A percentile compares a stretch with the other conserved stretches of the same genome.
Conservation (phyloP, 2,888 invertebrate species). For the Yponomeuta malinellus region DNA sequence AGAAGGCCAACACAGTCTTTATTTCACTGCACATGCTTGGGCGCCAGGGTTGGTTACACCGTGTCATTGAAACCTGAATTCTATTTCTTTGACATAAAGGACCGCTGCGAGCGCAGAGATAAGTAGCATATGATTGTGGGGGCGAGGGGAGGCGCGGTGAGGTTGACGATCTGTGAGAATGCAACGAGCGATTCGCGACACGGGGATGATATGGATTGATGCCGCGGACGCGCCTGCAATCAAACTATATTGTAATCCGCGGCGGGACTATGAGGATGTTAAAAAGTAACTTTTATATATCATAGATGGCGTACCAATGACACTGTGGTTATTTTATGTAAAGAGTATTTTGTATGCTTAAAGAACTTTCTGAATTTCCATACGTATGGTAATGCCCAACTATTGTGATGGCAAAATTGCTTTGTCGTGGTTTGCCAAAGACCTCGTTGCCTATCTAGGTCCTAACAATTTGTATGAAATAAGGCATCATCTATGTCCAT, state of each 20-base stretch:
- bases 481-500: too few relatives aligned
- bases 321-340: too few relatives aligned
- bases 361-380: too few relatives aligned
- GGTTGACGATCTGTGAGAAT: constrained; percentile 69
- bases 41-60: background rate
- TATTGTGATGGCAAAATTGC: too few relatives aligned
- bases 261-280: too few relatives aligned
- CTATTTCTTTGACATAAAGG: background rate
- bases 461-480: too few relatives aligned
- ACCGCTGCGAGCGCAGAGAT: background rate
- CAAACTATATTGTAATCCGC: background rate
- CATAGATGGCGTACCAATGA: background rate
- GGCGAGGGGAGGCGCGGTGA: constrained; percentile 39
- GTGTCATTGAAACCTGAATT: constrained; percentile 9
- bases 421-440: too few relatives aligned
- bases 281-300: background rate
- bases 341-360: too few relatives aligned
- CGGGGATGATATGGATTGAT: constrained; percentile 53
- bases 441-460: too few relatives aligned
- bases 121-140: constrained; percentile 14
- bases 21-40: constrained; percentile 13
- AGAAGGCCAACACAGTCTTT: constrained; percentile 11
- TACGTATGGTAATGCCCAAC: too few relatives aligned
- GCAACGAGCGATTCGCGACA: constrained; percentile 51
- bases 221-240: constrained; percentile 30